Conservation (phyloP, 1,140 invertebrate genomes). For the Rhynchophorus ferrugineus region DNA sequence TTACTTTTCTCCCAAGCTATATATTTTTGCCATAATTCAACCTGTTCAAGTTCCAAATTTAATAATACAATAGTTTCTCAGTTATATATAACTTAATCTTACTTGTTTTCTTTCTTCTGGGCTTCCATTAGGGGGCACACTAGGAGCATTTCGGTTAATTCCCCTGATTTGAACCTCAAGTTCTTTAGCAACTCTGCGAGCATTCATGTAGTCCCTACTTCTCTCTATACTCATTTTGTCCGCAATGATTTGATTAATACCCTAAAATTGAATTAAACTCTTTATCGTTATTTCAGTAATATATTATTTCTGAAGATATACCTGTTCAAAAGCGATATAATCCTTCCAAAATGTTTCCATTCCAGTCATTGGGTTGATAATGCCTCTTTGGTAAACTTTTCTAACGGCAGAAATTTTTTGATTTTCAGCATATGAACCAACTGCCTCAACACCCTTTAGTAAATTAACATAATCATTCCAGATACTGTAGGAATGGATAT, state of each 20-base stretch:
- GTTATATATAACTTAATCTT: conserved; percentile 16
- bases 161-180: conserved; percentile 91
- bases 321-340: conserved; percentile 89
- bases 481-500: conserved; percentile 90
- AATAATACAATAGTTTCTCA: not conserved
- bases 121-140: conserved; percentile 83
- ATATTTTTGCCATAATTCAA: conserved; percentile 99
- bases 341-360: conserved; percentile 99
- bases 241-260: conserved; percentile 94
- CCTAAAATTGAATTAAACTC: conserved; percentile 24
- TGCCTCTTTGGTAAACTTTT: conserved; percentile 91
- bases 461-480: conserved; percentile 98
- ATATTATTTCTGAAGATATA: conserved; percentile 7
- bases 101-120: conserved; percentile 92
- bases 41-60: conserved; percentile 46
- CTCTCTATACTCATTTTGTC: conserved; percentile 50
- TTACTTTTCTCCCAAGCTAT: conserved; percentile 96
- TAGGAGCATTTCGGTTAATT: conserved; percentile 88
- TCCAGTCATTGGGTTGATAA: conserved; percentile 95
- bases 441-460: conserved; percentile 93
- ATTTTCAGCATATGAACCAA: conserved; percentile 98
- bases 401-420: conserved; percentile 97
- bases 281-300: not conserved
- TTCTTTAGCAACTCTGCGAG: conserved; percentile 91
- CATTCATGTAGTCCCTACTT: conserved; percentile 96